phyloP scores from a whole-genome alignment of 1,140 invertebrate genomes.

The Halictus rubicundus region DNA sequence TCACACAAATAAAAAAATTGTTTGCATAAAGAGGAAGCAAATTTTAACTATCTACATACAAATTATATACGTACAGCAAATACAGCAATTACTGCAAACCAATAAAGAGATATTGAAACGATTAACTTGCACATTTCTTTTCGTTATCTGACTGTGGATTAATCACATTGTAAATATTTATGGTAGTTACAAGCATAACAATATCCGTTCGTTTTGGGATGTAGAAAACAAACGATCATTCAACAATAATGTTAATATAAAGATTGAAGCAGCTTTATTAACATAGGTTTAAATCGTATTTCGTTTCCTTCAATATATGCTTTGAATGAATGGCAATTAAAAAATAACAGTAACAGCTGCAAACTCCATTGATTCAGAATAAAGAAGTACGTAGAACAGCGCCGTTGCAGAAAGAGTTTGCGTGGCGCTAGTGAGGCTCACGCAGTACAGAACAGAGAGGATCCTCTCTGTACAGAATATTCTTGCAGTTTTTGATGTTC shows the following conservation, averaged over 20 bases:
- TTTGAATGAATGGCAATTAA: constrained; percentile 2
- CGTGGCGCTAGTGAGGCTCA: too few species aligned
- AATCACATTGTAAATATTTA: constrained; percentile 46
- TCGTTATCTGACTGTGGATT: constrained; percentile 5
- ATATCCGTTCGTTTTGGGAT: neutral
- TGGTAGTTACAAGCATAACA: constrained; percentile 23
- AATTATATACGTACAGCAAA: constrained; percentile 45
- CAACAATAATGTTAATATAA: neutral
- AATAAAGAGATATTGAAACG: constrained; percentile 26
- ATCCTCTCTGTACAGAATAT: too few species aligned
- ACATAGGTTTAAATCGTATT: neutral
- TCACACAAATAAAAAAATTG: neutral
- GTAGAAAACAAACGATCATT: neutral
- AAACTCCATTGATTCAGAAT: neutral
- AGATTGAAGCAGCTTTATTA: neutral
- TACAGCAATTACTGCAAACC: constrained; percentile 30
- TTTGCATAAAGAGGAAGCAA: neutral
- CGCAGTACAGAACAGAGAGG: too few species aligned
- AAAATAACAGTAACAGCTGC: constrained; percentile 12
- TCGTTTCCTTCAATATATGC: neutral
- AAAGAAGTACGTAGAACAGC: neutral
- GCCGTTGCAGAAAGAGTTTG: too few species aligned
- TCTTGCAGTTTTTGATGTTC: too few species aligned
- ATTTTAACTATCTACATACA: neutral
- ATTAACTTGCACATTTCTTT: constrained; percentile 53